A percentile compares a stretch with the other conserved stretches of the same genome.
Evolutionary conservation across 2,113 vertebrate species (phyloP).

Genomic region (Cygnus buccinator): DNA sequence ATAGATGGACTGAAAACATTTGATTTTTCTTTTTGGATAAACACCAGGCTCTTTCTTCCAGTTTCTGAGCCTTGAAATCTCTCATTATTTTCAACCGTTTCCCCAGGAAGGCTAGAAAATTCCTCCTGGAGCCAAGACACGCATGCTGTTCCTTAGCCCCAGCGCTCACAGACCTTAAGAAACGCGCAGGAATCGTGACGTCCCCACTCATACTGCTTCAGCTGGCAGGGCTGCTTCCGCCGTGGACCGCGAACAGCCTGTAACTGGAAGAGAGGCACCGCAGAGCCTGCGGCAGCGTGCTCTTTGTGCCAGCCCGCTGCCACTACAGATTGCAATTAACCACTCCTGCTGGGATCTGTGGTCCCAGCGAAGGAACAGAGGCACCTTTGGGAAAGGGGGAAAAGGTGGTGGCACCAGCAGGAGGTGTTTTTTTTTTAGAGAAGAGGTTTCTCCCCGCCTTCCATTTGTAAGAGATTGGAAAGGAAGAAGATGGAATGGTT

Average conservation of each 20-base stretch:
- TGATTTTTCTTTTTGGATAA: background rate
- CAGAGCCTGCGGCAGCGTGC: fast-evolving
- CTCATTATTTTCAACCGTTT: background rate
- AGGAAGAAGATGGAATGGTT: fast-evolving
- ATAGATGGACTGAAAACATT: background rate
- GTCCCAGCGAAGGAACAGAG: background rate
- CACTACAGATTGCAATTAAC: fast-evolving
- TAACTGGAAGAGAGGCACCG: background rate
- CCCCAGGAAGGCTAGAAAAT: background rate
- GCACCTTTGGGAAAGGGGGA: background rate
- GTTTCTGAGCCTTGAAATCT: background rate
- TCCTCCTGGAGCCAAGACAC: background rate
- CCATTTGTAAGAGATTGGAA: fast-evolving
- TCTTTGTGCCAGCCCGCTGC: background rate
- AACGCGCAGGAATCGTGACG: background rate
- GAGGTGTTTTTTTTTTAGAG: background rate
- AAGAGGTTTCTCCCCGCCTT: no score
- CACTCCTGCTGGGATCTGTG: background rate
- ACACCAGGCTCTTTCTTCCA: background rate
- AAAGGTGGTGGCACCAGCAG: background rate
- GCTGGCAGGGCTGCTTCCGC: fast-evolving
- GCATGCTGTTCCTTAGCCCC: background rate
- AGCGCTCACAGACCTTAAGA: background rate
- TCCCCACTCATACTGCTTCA: background rate
- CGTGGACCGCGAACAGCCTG: fast-evolving